These are phyloP conservation scores for Grammatotria lemairii DNA, from an alignment of 2,113 vertebrate species.

Conservation along the genomic window DNA sequence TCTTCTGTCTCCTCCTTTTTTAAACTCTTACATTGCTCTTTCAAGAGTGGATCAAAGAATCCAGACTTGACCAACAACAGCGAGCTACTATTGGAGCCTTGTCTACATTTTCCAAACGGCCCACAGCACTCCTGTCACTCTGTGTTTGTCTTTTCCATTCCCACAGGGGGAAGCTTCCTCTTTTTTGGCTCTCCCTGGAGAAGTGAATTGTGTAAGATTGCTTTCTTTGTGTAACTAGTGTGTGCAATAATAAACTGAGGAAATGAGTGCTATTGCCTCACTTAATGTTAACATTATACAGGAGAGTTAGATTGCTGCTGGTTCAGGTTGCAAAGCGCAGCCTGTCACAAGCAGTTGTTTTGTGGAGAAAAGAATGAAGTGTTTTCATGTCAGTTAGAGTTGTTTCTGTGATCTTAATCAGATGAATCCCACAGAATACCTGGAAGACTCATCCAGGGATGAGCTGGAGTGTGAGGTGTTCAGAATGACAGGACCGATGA, in stretches of 20 bases:
- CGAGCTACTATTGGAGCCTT: background rate
- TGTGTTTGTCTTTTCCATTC: slow-evolving; percentile 38
- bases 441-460: background rate
- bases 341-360: background rate
- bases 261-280: slow-evolving; percentile 57
- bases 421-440: background rate
- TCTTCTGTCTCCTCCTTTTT: background rate
- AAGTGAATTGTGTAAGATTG: slow-evolving; percentile 61
- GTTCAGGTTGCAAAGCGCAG: slow-evolving; percentile 38
- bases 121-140: background rate
- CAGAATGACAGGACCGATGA: background rate
- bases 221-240: slow-evolving; percentile 53
- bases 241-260: slow-evolving; percentile 66
- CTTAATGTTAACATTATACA: slow-evolving; percentile 54
- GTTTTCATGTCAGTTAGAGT: slow-evolving; percentile 46
- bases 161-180: slow-evolving; percentile 43
- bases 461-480: background rate
- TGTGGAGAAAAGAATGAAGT: slow-evolving; percentile 28
- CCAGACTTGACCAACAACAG: background rate
- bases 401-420: slow-evolving; percentile 1
- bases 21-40: background rate
- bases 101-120: slow-evolving; percentile 2
- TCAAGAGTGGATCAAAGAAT: background rate
- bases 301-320: slow-evolving; percentile 33
- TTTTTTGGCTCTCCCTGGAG: slow-evolving; percentile 16